A percentile compares a stretch with the other conserved stretches of the same genome.
These are phyloP conservation scores for Melanchra persicariae DNA, from an alignment of 2,888 invertebrate genomes.

Conservation along the genomic window DNA sequence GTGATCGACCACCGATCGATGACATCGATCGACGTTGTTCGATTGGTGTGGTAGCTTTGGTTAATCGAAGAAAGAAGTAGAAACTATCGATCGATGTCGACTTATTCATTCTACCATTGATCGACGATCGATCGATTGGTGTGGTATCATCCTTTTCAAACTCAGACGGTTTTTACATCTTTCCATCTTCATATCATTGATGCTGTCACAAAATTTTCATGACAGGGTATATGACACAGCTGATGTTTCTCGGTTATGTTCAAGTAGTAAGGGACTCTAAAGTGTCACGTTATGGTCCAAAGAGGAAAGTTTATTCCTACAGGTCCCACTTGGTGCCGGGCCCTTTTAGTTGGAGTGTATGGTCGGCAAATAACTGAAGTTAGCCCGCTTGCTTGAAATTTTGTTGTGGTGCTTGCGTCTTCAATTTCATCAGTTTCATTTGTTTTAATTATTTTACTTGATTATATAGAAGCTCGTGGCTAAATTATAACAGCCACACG, in stretches of 20 bases:
- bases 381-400: neutral
- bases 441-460: too few relatives aligned
- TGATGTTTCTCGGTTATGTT: conserved; percentile 15
- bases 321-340: conserved; percentile 23
- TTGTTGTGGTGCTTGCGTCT: neutral
- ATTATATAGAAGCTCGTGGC: too few relatives aligned
- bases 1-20: too few relatives aligned
- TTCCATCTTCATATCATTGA: conserved; percentile 1
- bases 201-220: conserved; percentile 5
- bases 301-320: conserved; percentile 54
- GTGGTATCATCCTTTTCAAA: too few relatives aligned
- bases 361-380: neutral
- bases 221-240: neutral
- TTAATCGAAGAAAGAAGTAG: too few relatives aligned
- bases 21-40: too few relatives aligned
- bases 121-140: too few relatives aligned
- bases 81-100: too few relatives aligned
- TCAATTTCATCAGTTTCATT: neutral
- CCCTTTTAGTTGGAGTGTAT: conserved; percentile 42
- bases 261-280: conserved; percentile 24
- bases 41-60: too few relatives aligned
- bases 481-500: too few relatives aligned
- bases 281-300: conserved; percentile 32
- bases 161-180: too few relatives aligned
- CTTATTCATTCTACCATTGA: too few relatives aligned